Percentiles rank a stretch among this genome's conserved stretches.
Evolutionary conservation across 1,140 invertebrate genomes (phyloP).

Genomic region (Lepidostoma basale): DNA sequence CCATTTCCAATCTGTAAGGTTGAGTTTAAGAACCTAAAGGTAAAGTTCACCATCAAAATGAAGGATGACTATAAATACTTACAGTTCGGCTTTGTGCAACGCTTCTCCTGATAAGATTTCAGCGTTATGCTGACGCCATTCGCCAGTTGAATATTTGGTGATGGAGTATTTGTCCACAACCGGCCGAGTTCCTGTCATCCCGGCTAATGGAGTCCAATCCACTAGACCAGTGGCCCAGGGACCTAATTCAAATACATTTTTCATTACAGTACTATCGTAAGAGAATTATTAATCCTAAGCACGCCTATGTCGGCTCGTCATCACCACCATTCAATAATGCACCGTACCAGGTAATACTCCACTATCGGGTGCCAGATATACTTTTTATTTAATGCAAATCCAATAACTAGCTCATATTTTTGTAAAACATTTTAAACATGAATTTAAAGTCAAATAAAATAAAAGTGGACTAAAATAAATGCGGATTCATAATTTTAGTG

Average conservation of each 20-base stretch:
- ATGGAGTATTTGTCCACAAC: constrained; percentile 76
- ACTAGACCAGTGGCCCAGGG: constrained; percentile 73
- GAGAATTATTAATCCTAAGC: too few species aligned
- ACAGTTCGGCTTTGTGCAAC: constrained; percentile 52
- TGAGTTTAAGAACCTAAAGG: not conserved
- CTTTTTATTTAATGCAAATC: too few species aligned
- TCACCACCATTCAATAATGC: too few species aligned
- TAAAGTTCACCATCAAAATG: not conserved
- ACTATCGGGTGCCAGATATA: too few species aligned
- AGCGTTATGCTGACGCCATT: constrained; percentile 72
- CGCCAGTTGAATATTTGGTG: constrained; percentile 69
- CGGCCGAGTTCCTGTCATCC: constrained; percentile 72
- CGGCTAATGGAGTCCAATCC: constrained; percentile 70
- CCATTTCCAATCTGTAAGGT: constrained; percentile 58
- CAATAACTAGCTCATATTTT: too few species aligned
- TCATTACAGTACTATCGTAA: not conserved
- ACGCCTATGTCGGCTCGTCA: too few species aligned
- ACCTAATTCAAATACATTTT: constrained; percentile 52
- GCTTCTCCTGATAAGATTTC: constrained; percentile 61
- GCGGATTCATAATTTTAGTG: too few species aligned
- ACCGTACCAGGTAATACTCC: too few species aligned
- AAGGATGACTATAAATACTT: constrained; percentile 9
- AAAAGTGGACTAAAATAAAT: too few species aligned
- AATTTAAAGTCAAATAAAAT: too few species aligned
- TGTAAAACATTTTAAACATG: too few species aligned